Evolutionary conservation across 2,797 vertebrate genomes (phyloP).

Genomic region (Neomorphus geoffroyi): DNA sequence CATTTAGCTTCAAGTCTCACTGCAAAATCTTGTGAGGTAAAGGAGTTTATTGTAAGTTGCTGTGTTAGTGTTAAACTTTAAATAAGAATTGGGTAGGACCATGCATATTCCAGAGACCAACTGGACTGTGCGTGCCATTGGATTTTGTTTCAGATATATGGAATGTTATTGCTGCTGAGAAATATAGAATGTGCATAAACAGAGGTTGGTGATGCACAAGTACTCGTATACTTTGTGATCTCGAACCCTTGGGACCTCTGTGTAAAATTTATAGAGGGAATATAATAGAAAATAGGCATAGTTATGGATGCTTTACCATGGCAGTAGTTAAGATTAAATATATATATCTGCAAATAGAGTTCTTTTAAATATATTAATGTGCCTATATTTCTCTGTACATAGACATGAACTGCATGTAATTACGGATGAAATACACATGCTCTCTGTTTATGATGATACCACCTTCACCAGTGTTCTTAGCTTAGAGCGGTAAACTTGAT

Average conservation of each 20-base stretch:
- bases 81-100: not conserved
- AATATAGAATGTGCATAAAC: not conserved
- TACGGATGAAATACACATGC: slow-evolving; percentile 63
- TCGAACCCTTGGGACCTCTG: not conserved
- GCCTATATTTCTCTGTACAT: not conserved
- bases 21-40: not conserved
- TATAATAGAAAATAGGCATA: not conserved
- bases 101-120: not conserved
- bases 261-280: not conserved
- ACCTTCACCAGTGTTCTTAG: slow-evolving; percentile 60
- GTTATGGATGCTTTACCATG: not conserved
- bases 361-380: not conserved
- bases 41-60: not conserved
- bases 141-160: not conserved
- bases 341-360: not conserved
- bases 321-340: not conserved
- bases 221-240: not conserved
- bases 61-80: not conserved
- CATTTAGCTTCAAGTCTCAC: not conserved
- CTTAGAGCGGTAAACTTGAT: slow-evolving; percentile 28
- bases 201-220: not conserved
- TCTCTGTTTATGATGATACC: slow-evolving; percentile 32
- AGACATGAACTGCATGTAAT: slow-evolving; percentile 48
- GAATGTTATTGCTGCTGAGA: not conserved
- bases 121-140: not conserved